Conservation (phyloP, 2,797 vertebrate genomes). For the Phoxinus dragarum region DNA sequence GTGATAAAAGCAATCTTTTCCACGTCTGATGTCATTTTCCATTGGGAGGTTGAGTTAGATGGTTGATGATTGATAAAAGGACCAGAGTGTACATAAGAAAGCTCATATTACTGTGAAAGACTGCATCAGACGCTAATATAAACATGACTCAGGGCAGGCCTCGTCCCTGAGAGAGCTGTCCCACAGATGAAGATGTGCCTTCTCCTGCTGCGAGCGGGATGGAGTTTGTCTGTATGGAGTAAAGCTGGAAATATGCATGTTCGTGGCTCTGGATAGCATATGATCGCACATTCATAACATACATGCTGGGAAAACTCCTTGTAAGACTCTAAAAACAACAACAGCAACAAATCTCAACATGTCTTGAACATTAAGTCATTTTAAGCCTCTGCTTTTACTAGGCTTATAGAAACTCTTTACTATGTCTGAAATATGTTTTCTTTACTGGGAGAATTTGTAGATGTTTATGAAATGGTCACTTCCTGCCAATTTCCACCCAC, state of each 20-base stretch:
- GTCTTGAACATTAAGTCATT: background rate
- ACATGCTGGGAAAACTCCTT: conserved; percentile 4
- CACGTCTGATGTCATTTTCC: background rate
- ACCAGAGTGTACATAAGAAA: conserved; percentile 19
- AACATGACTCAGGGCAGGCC: conserved; percentile 30
- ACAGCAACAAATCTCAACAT: background rate
- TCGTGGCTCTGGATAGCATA: background rate
- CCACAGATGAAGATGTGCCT: conserved; percentile 7
- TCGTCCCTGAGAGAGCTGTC: conserved; percentile 28
- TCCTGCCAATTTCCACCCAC: conserved; percentile 44
- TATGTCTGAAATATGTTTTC: conserved; percentile 48
- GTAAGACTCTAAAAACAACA: background rate
- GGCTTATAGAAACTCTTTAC: conserved; percentile 2
- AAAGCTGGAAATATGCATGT: conserved; percentile 11
- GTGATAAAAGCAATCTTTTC: background rate
- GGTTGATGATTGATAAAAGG: conserved; percentile 24
- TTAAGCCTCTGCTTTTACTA: background rate
- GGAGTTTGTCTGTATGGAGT: conserved; percentile 12
- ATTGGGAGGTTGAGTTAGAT: conserved; percentile 3
- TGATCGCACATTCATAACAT: background rate
- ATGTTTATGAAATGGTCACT: conserved; percentile 52
- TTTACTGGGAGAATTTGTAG: conserved; percentile 32
- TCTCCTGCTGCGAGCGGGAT: conserved; percentile 25
- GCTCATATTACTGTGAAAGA: conserved; percentile 29
- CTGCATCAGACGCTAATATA: conserved; percentile 33